Evolutionary conservation across 2,888 invertebrate genomes (phyloP), one percentile per base, ranked within the genome.

Genomic region (Platycheirus rosarum): DNA sequence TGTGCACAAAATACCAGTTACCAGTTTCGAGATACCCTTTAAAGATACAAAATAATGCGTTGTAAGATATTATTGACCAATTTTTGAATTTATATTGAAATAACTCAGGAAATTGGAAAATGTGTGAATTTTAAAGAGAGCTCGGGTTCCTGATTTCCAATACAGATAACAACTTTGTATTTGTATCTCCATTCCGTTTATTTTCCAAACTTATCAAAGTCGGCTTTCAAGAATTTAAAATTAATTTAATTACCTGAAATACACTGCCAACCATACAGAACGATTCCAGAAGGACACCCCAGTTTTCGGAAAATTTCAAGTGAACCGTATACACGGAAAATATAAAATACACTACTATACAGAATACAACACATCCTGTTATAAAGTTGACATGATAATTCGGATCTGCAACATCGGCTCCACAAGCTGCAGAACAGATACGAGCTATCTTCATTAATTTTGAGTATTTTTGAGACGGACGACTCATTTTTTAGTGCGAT

Each of bases 181-280:
- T n/a, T n/a, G n/a, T n/a, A n/a, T n/a, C n/a, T n/a, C n/a, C n/a
- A n/a, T n/a, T n/a, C n/a, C n/a, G n/a, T n/a, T n/a, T n/a, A n/a
- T n/a, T n/a, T n/a, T n/a, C n/a, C n/a, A n/a, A n/a, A n/a, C n/a
- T n/a, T n/a, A n/a, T n/a, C n/a, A n/a, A n/a, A n/a, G n/a, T n/a
- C n/a, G n/a, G n/a, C n/a, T n/a, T n/a, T n/a, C n/a, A n/a, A n/a
- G n/a, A n/a, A n/a, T n/a, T n/a, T 23, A 23, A 23, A 23, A 4
- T 23, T 23, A 23, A 23, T 23, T 23, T 23, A 2, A 23, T 16
- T 42, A 82, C 82, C 66, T 82, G 70, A n/a, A 76, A 26, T 6
- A 57, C 74, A 13, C 69, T 62, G 1, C 84, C 80, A 0, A 80
- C 26, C 69, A 84, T 75, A 16, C 84, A 84, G 9, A 77, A 76